Conservation (phyloP, 2,888 invertebrate genomes). For the Tuberolachnus salignus region DNA sequence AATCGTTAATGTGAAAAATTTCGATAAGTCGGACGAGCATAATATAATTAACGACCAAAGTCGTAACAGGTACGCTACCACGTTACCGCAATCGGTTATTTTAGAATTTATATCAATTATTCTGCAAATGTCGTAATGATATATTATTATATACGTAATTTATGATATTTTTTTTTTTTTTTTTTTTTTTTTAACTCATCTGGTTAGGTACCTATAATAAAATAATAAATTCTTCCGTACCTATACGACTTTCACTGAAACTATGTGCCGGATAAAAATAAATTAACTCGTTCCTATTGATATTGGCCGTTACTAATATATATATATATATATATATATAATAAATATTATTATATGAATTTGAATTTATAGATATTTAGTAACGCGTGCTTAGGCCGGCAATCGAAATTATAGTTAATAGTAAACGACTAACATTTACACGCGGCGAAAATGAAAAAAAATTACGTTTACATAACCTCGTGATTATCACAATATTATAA, state of each 20-base stretch:
- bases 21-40: no score
- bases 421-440: background rate
- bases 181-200: conserved; percentile 28
- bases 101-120: no score
- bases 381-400: background rate
- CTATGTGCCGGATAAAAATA: background rate
- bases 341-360: conserved; percentile 8
- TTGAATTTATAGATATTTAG: background rate
- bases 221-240: background rate
- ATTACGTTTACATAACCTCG: background rate
- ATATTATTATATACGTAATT: background rate
- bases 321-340: background rate
- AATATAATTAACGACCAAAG: no score
- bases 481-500: background rate
- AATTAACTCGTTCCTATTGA: background rate
- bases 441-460: background rate
- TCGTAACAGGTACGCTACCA: no score
- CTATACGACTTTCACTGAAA: conserved; percentile 4
- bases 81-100: no score
- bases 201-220: background rate
- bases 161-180: no score
- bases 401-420: background rate
- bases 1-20: no score
- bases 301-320: background rate
- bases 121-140: background rate